These are phyloP conservation scores for Campylorhamphus procurvoides DNA, from an alignment of 2,113 vertebrate genomes.

Conservation along the genomic window DNA sequence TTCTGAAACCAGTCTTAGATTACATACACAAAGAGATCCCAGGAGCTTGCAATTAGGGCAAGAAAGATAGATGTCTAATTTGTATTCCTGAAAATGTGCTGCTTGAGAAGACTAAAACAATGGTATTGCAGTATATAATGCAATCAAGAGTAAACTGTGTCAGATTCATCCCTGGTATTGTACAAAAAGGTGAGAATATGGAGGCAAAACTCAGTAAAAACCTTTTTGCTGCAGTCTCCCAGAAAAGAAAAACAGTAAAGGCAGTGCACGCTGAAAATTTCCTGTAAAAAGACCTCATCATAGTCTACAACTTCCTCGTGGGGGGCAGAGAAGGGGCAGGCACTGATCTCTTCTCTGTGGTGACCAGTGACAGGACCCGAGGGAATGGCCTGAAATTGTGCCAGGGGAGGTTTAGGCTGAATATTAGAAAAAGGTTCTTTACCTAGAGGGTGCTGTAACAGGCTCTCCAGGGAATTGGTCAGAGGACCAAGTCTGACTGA, in stretches of 20 bases:
- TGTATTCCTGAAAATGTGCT: neutral
- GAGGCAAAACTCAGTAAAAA: neutral
- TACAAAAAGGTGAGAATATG: neutral
- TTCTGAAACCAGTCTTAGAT: constrained; percentile 21
- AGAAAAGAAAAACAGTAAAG: neutral
- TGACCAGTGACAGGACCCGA: neutral
- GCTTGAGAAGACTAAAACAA: neutral
- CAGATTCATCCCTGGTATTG: neutral
- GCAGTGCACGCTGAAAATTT: neutral
- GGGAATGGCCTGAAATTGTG: neutral
- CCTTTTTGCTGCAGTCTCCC: neutral
- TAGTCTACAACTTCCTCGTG: neutral
- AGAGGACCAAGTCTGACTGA: neutral
- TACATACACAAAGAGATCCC: neutral
- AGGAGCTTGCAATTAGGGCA: neutral
- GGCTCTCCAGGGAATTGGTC: neutral
- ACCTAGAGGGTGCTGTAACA: neutral
- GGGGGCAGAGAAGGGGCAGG: neutral
- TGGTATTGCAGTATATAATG: neutral
- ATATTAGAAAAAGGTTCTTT: neutral
- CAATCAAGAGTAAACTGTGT: neutral
- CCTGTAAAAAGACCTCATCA: neutral
- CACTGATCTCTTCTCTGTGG: neutral
- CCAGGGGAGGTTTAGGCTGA: neutral
- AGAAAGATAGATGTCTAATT: neutral